Evolutionary conservation across 2,888 invertebrate species (phyloP), one percentile per base, ranked within the genome.

Genomic region (Clanis bilineata): DNA sequence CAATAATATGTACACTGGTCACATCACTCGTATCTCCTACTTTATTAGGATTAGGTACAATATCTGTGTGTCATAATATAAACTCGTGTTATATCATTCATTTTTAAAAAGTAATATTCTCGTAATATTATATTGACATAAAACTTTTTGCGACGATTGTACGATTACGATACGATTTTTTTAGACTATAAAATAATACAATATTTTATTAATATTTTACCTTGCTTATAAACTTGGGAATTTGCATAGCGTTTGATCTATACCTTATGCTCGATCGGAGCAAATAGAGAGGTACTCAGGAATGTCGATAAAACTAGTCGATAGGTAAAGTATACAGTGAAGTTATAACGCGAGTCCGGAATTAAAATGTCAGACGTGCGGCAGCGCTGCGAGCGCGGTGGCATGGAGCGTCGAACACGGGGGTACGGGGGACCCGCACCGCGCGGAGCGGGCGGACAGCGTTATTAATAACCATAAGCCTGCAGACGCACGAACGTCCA

Each of bases 391-490:
- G 51, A 51, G 51, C 51, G 51, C 28, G 28, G 32, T 32, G 83
- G 86, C 85, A 79, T 80, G 84, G 82, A 79, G 43, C 25, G 77
- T 79, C 82, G 80, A 81, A 81, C 79, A 83, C 79, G 84, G 85
- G 80, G 85, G 82, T 76, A 68, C 71, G 75, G 72, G 82, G 82
- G 77, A 76, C 70, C 70, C 56, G 61, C 45, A 62, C 60, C 32
- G 82, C 69, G 68, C 74, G 70, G 73, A 63, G 73, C 72, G 74
- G 77, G 79, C 79, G 81, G 82, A 80, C 82, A 82, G 86, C 83
- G 91, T 90, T 92, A 92, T 92, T 92, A 92, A 92, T 92, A 91
- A 92, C 92, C 91, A 92, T 92, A 92, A 91, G 92, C 91, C 89
- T 82, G 88, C 88, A 90, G 91, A 92, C 90, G 91, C 90, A 92